Evolutionary conservation across 2,113 vertebrate species (phyloP), one percentile per base, ranked within the genome.

Genomic region (Sylvietta virens): DNA sequence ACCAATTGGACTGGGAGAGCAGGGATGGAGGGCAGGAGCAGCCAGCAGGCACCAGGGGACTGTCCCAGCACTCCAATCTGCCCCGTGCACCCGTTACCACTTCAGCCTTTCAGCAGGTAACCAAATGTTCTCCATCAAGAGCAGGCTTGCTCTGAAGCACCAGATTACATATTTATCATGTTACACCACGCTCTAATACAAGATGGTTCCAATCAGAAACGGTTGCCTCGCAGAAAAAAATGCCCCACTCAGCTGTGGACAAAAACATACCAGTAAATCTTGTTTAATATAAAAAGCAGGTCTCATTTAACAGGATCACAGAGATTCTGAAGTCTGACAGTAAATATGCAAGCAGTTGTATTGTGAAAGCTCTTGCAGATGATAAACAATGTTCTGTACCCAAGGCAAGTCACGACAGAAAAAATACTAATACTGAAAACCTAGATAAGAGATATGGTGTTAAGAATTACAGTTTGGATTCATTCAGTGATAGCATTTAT

Each of bases 1-100:
- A 18, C 5, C 2, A 0, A 12, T 22, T 0, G 26, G 33, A 5
- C 7, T 16, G 20, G 14, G 3, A 40, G 21, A 51, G 50, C 37
- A 31, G 1, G 31, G 33, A 33, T 30, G 60, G 33, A 61, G 30
- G 19, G 44, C 26, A 79, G 79, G 21, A 79, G 57, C 56, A 31
- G 4, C 3, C 48, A 37, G 66, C 11, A 39, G 45, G 45, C 47
- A 7, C 60, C 30, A 22, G 1, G 6, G 82, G 33, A 27, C 2
- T 21, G 24, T 13, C 66, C 9, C 81, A 65, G 72, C 66, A 31
- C 13, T 24, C 22, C 48, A 4, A 0, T 2, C 67, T 73, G 39
- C 44, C 51, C 77, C 15, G 1, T 3, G 40, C 51, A 21, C 23
- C 9, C 18, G 0, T 4, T 4, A 60, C 39, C 33, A 42, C 30